Conservation (phyloP, 2,888 invertebrate genomes). For the Trilocha varians region DNA sequence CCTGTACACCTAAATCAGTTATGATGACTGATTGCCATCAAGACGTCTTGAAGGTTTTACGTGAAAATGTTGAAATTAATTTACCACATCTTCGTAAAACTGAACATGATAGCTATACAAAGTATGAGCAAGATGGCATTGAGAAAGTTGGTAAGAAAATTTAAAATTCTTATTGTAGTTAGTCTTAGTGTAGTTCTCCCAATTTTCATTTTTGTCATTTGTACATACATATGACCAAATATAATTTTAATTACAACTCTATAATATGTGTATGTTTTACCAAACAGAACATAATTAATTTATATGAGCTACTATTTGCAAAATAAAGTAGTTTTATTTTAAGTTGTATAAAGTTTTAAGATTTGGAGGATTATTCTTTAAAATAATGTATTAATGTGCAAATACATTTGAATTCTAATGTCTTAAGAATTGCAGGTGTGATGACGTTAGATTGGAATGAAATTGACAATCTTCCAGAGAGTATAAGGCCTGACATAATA, state of each 20-base stretch:
- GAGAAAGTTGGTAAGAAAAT: background rate
- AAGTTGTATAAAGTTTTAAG: too few species aligned
- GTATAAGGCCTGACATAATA: conserved; percentile 44
- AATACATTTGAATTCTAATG: background rate
- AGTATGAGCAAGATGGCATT: conserved; percentile 11
- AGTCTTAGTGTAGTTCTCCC: too few species aligned
- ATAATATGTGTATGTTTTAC: too few species aligned
- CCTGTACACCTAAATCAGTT: conserved; percentile 68
- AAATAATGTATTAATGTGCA: too few species aligned
- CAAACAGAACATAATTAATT: too few species aligned
- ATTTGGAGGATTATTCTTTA: too few species aligned
- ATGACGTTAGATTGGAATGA: conserved; percentile 49
- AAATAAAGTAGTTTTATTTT: too few species aligned
- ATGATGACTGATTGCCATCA: conserved; percentile 80
- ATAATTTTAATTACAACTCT: background rate
- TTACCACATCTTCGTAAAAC: conserved; percentile 31
- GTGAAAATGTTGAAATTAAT: conserved; percentile 77
- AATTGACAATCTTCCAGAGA: conserved; percentile 21
- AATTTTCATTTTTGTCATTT: background rate
- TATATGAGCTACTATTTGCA: too few species aligned
- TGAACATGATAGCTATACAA: conserved; percentile 13
- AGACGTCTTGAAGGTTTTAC: conserved; percentile 75
- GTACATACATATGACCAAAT: background rate
- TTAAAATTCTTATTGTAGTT: too few species aligned
- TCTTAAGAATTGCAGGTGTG: conserved; percentile 31